Conservation (phyloP, 2,113 vertebrate species). For the Elephantulus edwardii region DNA sequence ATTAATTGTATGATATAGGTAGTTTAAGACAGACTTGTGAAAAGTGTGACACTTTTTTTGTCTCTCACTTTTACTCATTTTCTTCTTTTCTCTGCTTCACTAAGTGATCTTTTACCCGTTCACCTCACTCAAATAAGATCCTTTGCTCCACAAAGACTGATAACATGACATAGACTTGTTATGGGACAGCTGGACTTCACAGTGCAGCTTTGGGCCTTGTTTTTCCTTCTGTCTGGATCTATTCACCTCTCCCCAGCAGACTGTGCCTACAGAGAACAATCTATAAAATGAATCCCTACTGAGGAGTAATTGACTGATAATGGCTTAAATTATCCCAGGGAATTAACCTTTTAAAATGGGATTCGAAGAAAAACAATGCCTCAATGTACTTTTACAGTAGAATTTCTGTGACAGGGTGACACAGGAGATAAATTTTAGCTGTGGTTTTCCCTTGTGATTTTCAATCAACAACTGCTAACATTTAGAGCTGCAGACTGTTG, state of each 20-base stretch:
- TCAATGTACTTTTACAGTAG: neutral
- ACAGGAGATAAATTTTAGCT: neutral
- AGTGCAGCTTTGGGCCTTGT: neutral
- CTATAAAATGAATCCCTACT: neutral
- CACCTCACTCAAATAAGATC: neutral
- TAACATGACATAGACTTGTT: neutral
- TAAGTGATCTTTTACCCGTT: neutral
- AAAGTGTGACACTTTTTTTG: neutral
- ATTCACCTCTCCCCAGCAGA: neutral
- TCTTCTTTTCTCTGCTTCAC: neutral
- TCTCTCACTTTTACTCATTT: neutral
- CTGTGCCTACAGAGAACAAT: conserved; percentile 2
- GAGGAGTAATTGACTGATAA: neutral
- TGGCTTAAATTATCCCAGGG: neutral
- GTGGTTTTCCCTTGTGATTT: neutral
- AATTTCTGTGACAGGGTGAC: neutral
- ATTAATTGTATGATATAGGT: neutral
- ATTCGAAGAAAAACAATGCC: neutral
- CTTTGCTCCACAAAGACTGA: neutral
- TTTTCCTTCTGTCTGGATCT: neutral
- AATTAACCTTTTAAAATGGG: conserved; percentile 40
- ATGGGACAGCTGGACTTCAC: neutral
- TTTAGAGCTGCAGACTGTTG: neutral
- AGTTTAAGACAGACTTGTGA: neutral
- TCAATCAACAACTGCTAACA: neutral